phyloP scores from a whole-genome alignment of 2,113 vertebrate genomes.

The Catharus bicknelli region DNA sequence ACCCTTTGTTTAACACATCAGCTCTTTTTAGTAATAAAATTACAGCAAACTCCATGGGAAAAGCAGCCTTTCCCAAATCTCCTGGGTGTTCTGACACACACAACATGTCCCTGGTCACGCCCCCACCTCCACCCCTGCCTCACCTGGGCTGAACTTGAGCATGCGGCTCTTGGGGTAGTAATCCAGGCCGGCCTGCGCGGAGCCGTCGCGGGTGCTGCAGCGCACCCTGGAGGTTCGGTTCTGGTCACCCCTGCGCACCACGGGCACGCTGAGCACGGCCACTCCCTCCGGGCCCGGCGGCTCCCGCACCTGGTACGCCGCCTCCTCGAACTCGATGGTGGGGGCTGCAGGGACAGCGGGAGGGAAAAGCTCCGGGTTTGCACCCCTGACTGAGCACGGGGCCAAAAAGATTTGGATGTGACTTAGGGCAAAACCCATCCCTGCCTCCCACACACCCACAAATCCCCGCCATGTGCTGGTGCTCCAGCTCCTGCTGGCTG shows the following conservation, averaged over 20 bases:
- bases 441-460: not conserved
- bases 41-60: accelerated
- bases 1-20: accelerated
- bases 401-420: not conserved
- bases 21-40: not conserved
- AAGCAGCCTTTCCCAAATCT: not conserved
- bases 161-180: slow-evolving; percentile 95
- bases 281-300: slow-evolving; percentile 86
- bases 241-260: slow-evolving; percentile 88
- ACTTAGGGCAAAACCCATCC: not conserved
- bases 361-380: not conserved
- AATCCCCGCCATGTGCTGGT: accelerated
- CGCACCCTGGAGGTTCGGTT: slow-evolving; percentile 94
- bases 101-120: accelerated
- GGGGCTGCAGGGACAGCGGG: slow-evolving; percentile 73
- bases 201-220: slow-evolving; percentile 96
- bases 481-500: not conserved
- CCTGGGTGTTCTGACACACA: accelerated
- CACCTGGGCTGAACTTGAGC: slow-evolving; percentile 92
- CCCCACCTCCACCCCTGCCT: not conserved
- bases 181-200: slow-evolving; percentile 94
- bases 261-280: slow-evolving; percentile 85
- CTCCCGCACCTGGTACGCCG: slow-evolving; percentile 90
- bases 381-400: not conserved
- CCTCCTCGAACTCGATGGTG: slow-evolving; percentile 89